Evolutionary conservation across 2,797 vertebrate species (phyloP).

Genomic region (Characodon lateralis): DNA sequence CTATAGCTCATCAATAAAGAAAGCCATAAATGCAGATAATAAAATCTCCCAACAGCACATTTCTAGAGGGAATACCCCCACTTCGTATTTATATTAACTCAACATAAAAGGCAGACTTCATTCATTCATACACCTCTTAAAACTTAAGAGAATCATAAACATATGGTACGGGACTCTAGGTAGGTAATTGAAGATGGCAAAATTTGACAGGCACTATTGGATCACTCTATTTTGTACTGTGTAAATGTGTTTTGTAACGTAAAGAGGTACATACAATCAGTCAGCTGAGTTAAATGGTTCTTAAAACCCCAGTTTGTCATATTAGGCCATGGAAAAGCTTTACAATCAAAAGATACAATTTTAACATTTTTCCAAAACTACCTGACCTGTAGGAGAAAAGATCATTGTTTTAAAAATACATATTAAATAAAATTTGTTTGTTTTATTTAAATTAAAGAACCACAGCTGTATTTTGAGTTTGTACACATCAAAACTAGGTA

Average conservation of each 20-base stretch:
- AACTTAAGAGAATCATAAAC: neutral
- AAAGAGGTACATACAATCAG: neutral
- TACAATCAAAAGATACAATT: neutral
- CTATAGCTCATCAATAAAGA: neutral
- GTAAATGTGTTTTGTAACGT: neutral
- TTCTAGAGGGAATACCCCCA: neutral
- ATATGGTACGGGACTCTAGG: too few relatives aligned
- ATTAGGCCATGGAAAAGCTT: neutral
- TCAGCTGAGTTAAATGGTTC: neutral
- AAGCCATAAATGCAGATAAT: neutral
- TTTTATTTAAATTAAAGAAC: neutral
- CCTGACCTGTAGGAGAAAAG: too few relatives aligned
- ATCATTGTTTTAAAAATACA: neutral
- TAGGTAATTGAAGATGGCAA: neutral
- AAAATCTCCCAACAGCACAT: neutral
- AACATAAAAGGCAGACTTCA: slow-evolving; percentile 12
- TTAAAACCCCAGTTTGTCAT: neutral
- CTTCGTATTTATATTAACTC: neutral
- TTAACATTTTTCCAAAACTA: too few relatives aligned
- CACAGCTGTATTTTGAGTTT: neutral
- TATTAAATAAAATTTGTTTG: neutral
- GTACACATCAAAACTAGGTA: too few relatives aligned
- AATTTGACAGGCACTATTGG: neutral
- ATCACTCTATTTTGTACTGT: neutral
- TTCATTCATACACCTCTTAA: neutral